Evolutionary conservation across 1,140 invertebrate genomes (phyloP), one percentile per base, ranked within the genome.

Genomic region (Drosophila mojavensis): DNA sequence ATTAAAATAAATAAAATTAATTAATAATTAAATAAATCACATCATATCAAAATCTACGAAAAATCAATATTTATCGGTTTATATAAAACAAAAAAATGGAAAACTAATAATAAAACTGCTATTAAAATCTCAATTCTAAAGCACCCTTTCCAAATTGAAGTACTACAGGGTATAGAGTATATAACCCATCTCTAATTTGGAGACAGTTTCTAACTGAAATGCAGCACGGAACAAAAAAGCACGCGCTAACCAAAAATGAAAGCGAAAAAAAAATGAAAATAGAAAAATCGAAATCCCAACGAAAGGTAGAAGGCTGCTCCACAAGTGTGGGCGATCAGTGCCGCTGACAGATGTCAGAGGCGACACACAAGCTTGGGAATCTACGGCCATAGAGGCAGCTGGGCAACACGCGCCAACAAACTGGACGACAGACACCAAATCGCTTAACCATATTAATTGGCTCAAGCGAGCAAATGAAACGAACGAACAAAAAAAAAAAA

Each of bases 381-480:
- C 77, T 76, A 68, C 66, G 78, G 67, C 59, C 74, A 47, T 47
- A 2, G 43, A 9, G 17, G 64, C 63, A 72, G 77, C 80, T 83
- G 78, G 84, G 83, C 77, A 89, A 88, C 83, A 88, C 83, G 84
- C 83, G 84, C 83, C 84, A 74, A 64, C 61, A 61, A 70, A 75
- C 62, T 55, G 61, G 76, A 79, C 72, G 79, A 79, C 71, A 76
- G 76, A 26, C 71, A 59, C 36, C 72, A 83, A 33, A 48, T 72
- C 85, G 76, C 79, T 85, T 84, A 89, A 88, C 36, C 84, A 89
- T 89, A 88, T 88, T 88, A 88, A 88, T 88, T 89, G 83, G 84
- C 84, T 89, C 69, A 78, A 78, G 66, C 67, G 79, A 24, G 17
- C 9, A 15, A 50, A 7, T 10, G 11, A 88, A 88, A 9, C 33